A percentile compares a stretch with the other conserved stretches of the same genome.
These are phyloP conservation scores for Entomobrya multifasciata DNA, from an alignment of 2,888 invertebrate genomes.

Conservation along the genomic window DNA sequence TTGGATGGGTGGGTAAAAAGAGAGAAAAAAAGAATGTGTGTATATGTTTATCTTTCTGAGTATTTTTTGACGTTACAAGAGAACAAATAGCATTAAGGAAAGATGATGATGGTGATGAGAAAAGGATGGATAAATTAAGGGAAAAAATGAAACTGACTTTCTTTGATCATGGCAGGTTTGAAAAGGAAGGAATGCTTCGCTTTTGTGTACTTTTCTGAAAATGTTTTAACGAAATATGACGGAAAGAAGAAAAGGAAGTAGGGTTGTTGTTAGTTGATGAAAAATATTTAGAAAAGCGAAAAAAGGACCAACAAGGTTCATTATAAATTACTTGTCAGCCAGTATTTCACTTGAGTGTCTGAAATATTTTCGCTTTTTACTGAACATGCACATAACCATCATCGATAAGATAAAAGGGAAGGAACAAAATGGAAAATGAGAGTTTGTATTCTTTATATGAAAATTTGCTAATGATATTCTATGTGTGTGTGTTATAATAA, in stretches of 20 bases:
- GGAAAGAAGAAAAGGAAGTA: not conserved
- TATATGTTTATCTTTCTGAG: not conserved
- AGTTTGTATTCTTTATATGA: no score
- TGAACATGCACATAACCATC: no score
- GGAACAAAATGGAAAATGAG: no score
- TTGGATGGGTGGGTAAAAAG: no score
- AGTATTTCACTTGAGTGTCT: not conserved
- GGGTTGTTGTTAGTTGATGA: not conserved
- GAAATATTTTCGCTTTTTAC: not conserved
- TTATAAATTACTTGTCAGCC: not conserved
- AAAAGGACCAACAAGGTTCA: not conserved
- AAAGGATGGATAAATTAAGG: not conserved
- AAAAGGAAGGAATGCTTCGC: not conserved
- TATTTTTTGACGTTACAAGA: not conserved
- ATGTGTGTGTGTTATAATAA: not conserved
- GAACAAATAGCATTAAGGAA: not conserved
- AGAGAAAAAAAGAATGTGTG: not conserved
- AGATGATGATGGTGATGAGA: not conserved
- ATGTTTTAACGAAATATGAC: slow-evolving; percentile 3
- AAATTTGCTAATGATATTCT: not conserved
- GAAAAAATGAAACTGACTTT: slow-evolving; percentile 24
- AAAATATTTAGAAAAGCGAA: not conserved
- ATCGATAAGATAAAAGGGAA: not conserved
- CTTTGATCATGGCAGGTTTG: not conserved
- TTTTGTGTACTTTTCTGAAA: no score